Conservation (phyloP, 2,888 invertebrate species). For the Phaonia tiefii region DNA sequence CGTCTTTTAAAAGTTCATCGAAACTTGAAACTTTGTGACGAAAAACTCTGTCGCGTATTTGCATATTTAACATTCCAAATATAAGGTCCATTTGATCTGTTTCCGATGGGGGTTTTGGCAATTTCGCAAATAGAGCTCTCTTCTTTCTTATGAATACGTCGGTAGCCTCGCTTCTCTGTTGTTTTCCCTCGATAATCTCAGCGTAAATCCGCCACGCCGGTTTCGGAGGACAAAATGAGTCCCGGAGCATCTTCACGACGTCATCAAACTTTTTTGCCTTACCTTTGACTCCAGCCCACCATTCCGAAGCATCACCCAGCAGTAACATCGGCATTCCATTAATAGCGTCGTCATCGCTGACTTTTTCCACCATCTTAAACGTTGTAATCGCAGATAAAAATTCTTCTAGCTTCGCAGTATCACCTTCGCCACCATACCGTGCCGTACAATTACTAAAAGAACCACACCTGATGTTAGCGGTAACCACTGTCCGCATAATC, state of each 20-base stretch:
- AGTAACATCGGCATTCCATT: constrained; percentile 61
- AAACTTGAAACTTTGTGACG: constrained; percentile 48
- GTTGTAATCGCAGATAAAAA: constrained; percentile 57
- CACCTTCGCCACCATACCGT: constrained; percentile 52
- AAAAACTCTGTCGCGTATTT: constrained; percentile 11
- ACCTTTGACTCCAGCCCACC: constrained; percentile 46
- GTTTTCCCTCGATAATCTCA: constrained; percentile 11
- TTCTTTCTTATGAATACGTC: constrained; percentile 44
- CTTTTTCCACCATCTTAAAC: constrained; percentile 57
- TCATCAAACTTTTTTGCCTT: background rate
- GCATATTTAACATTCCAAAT: background rate
- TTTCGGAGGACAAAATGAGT: constrained; percentile 31
- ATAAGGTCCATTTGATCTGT: background rate
- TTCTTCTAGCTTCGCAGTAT: constrained; percentile 56
- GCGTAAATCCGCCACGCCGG: constrained; percentile 37
- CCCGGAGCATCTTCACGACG: background rate
- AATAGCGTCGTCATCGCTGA: constrained; percentile 56
- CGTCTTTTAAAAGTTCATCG: constrained; percentile 49
- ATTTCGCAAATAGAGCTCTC: constrained; percentile 23
- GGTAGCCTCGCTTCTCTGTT: constrained; percentile 42
- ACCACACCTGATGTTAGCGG: constrained; percentile 24
- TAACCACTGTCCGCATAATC: constrained; percentile 41
- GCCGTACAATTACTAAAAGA: constrained; percentile 44
- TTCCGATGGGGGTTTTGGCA: background rate
- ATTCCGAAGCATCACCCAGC: constrained; percentile 52